Conservation (phyloP, 1,140 invertebrate genomes). For the Macrobrachium rosenbergii region DNA sequence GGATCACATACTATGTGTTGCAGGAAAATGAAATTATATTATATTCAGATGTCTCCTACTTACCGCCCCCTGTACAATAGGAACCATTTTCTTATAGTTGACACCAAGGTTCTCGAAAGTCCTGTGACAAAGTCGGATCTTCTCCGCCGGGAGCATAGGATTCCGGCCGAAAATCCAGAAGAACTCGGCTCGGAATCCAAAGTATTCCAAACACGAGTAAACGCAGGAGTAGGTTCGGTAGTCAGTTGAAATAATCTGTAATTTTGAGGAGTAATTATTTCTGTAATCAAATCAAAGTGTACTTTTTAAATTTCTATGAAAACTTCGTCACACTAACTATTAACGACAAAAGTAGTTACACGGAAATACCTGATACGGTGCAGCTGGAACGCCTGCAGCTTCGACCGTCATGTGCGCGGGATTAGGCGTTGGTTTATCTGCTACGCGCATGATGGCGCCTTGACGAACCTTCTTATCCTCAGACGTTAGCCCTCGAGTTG, state of each 20-base stretch:
- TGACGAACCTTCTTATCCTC: constrained; percentile 36
- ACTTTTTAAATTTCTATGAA: too few species aligned
- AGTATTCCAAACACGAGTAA: constrained; percentile 47
- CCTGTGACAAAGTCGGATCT: constrained; percentile 17
- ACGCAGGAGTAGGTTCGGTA: constrained; percentile 46
- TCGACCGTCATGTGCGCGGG: constrained; percentile 40
- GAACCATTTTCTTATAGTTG: constrained; percentile 36
- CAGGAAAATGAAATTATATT: background rate
- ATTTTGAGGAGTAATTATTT: background rate
- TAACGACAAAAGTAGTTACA: background rate
- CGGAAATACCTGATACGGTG: constrained; percentile 36
- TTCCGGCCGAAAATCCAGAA: constrained; percentile 43
- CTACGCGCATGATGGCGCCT: constrained; percentile 34
- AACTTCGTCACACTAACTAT: background rate
- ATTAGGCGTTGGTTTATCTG: background rate
- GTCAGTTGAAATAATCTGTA: constrained; percentile 42
- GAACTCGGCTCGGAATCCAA: constrained; percentile 48
- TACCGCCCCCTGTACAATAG: constrained; percentile 34
- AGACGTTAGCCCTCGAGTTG: constrained; percentile 24
- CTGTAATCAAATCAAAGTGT: too few species aligned
- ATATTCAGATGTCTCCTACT: background rate
- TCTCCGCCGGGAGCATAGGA: constrained; percentile 24
- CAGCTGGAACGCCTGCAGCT: constrained; percentile 36
- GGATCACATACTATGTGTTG: background rate
- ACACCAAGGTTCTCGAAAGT: constrained; percentile 13